Base-by-base conservation (phyloP, 2,888 invertebrate species). In the Coelinius sp. region DNA sequence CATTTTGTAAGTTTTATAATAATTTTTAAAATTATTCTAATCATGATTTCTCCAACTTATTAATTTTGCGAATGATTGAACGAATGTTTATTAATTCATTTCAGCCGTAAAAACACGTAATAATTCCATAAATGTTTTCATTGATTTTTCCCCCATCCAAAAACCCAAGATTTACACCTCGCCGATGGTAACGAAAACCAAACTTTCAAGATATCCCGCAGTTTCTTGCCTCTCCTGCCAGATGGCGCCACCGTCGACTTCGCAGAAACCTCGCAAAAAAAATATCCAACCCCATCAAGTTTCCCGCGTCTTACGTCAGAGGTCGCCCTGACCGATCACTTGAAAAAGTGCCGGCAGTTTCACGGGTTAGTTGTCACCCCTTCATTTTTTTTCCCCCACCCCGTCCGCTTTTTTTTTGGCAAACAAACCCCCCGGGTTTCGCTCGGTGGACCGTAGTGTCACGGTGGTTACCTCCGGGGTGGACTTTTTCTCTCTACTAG, bases 191-290 rank as follows among this genome's bases (percentile, higher is more conserved):
- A 24, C 4, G n/a, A n/a, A 38, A 12, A 22, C 17, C 1, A 17
- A 35, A 14, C 46, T 52, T 59, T 71, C 49, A 59, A 59, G 52
- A 56, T 67, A 63, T n/a, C n/a, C 65, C 68, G 31, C 10, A 53
- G 75, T 69, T 81, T 82, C 49, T n/a, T 2, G 59, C 14, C 67
- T 75, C 76, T 74, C 44, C 7, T 66, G 76, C 10, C 25, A 78
- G 83, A 77, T 83, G 83, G 77, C 79, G 79, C 75, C 73, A 73
- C 66, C 1, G 17, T 20, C 20, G 24, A 7, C 10, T 81, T 81
- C 78, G 74, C 8, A 22, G 7, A 31, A 56, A 44, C 41, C 38
- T 35, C 1, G 8, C 59, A 63, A 27, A 65, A 71, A 35, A 77
- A 77, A 77, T 77, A 76, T 73, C 71, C 52, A 76, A 75, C 70